Conservation (phyloP, 1,140 invertebrate species). For the Aphaenogaster floridana region DNA sequence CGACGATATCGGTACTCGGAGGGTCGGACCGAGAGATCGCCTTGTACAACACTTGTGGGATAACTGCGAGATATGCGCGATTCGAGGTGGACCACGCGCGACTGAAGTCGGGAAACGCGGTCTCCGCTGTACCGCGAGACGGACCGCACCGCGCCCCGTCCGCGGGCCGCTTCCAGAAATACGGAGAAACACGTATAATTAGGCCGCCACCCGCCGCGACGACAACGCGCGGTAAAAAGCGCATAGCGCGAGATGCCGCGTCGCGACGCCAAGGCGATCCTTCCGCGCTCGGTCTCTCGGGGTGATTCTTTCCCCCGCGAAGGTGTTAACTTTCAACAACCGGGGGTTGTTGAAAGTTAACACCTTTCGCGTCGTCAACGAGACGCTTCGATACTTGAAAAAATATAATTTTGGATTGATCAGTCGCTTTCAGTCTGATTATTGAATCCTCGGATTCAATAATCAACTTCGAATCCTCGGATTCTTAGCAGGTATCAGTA, state of each 20-base stretch:
- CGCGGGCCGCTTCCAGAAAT: conserved; percentile 85
- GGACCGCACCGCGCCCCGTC: conserved; percentile 73
- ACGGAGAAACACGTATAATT: conserved; percentile 84
- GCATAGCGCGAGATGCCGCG: conserved; percentile 12
- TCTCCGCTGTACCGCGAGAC: conserved; percentile 53
- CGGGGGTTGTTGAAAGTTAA: background rate
- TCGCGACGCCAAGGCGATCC: background rate
- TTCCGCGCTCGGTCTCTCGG: background rate
- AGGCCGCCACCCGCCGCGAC: conserved; percentile 73
- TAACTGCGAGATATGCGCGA: conserved; percentile 75
- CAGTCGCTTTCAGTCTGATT: background rate
- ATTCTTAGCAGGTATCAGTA: background rate
- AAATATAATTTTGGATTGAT: background rate
- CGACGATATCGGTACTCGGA: background rate
- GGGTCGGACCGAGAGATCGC: background rate
- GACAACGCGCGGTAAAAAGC: conserved; percentile 43
- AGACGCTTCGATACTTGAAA: background rate
- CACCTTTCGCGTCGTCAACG: background rate
- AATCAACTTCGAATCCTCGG: background rate
- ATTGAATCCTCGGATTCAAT: no score
- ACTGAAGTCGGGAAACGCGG: conserved; percentile 80
- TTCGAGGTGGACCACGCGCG: conserved; percentile 82
- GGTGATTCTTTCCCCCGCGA: background rate
- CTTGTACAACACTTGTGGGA: conserved; percentile 12
- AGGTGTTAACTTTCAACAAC: background rate